These are phyloP conservation scores for Stenolophus ochropezus DNA, from an alignment of 2,888 invertebrate genomes.

Conservation along the genomic window DNA sequence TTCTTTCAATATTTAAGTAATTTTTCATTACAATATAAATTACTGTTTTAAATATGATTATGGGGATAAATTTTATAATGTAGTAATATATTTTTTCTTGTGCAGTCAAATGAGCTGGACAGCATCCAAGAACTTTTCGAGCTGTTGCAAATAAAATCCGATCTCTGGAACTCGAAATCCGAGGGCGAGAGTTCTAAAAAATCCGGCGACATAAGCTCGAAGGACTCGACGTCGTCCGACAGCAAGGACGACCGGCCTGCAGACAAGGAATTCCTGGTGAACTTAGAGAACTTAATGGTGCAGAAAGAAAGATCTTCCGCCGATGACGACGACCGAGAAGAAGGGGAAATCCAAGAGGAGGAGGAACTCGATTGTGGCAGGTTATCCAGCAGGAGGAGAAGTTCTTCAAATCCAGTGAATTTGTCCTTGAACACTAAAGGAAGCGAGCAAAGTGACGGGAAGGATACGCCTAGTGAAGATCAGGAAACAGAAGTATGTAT, in stretches of 20 bases:
- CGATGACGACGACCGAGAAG: constrained; percentile 72
- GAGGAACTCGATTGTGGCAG: constrained; percentile 73
- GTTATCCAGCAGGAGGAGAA: constrained; percentile 79
- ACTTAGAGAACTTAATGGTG: constrained; percentile 58
- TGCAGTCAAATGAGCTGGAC: constrained; percentile 86
- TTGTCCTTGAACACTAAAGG: constrained; percentile 80
- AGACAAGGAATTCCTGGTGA: constrained; percentile 62
- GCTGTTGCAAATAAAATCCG: constrained; percentile 89
- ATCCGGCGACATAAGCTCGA: constrained; percentile 74
- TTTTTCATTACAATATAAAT: too few species aligned
- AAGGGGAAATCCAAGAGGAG: constrained; percentile 74
- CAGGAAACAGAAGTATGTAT: constrained; percentile 70
- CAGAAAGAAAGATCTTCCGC: constrained; percentile 71
- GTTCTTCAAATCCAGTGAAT: constrained; percentile 89
- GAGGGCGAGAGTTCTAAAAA: constrained; percentile 74
- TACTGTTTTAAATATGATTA: too few species aligned
- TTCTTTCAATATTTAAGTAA: too few species aligned
- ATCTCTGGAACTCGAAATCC: constrained; percentile 79
- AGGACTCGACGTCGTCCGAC: constrained; percentile 74
- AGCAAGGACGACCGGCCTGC: constrained; percentile 72
- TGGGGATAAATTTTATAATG: neutral
- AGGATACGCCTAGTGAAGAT: constrained; percentile 68
- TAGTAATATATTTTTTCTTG: constrained; percentile 68
- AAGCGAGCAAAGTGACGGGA: constrained; percentile 75
- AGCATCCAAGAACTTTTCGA: constrained; percentile 89